phyloP scores from a whole-genome alignment of 2,113 vertebrate species.

The Okapia johnstoni region DNA sequence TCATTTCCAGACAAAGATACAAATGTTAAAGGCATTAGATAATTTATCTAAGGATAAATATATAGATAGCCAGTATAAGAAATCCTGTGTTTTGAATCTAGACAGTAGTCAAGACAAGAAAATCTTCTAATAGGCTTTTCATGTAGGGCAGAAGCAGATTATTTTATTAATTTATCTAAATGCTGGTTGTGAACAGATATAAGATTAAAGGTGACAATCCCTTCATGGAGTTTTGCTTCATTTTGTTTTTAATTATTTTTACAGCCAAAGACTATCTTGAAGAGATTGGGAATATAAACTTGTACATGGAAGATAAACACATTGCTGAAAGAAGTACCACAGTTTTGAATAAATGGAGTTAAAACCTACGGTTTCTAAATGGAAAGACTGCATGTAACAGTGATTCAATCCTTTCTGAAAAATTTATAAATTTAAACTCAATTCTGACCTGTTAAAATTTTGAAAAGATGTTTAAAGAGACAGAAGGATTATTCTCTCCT shows the following conservation, averaged over 20 bases:
- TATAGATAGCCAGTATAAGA: background rate
- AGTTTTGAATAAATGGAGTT: background rate
- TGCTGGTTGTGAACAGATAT: slow-evolving; percentile 7
- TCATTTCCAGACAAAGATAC: background rate
- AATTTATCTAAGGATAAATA: background rate
- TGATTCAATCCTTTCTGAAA: background rate
- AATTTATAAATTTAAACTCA: background rate
- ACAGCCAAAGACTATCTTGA: background rate
- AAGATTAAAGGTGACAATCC: slow-evolving; percentile 25
- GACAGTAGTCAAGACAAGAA: background rate
- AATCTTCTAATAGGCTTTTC: slow-evolving; percentile 51
- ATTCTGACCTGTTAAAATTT: background rate
- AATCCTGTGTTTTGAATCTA: background rate
- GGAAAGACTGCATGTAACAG: background rate
- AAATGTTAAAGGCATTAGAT: background rate
- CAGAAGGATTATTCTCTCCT: background rate
- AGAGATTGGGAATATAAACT: background rate
- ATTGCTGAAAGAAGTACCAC: background rate
- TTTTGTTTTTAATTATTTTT: background rate
- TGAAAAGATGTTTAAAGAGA: background rate
- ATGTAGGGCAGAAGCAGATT: slow-evolving; percentile 44
- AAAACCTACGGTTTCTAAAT: background rate
- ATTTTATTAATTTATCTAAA: slow-evolving; percentile 32
- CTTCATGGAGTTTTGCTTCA: background rate
- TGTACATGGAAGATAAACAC: background rate